Percentiles rank a stretch among this genome's conserved stretches.
Evolutionary conservation across 2,113 vertebrate genomes (phyloP).

Genomic region (Lasiurus borealis): DNA sequence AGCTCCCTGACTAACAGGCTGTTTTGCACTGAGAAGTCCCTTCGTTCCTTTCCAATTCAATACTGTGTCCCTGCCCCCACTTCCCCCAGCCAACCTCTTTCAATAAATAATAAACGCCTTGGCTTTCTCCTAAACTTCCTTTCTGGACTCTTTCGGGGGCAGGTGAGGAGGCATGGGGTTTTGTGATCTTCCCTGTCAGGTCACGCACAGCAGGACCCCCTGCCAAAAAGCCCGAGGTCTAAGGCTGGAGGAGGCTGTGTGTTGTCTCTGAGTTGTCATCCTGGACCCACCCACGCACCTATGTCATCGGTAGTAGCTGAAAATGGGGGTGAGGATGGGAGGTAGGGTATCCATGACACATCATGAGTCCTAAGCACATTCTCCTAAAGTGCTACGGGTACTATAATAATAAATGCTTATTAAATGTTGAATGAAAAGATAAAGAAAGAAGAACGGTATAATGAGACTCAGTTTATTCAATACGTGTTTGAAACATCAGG

Average conservation of each 20-base stretch:
- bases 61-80: not conserved
- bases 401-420: not conserved
- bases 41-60: conserved; percentile 11
- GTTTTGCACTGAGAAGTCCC: conserved; percentile 40
- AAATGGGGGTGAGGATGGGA: not conserved
- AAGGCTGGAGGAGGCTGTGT: not conserved
- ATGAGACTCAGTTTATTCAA: conserved; percentile 22
- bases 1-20: not conserved
- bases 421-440: conserved; percentile 44
- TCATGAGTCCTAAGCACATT: not conserved
- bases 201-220: not conserved
- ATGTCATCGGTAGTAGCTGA: not conserved
- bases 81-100: not conserved
- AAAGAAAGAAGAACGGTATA: not conserved
- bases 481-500: conserved; percentile 25
- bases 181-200: not conserved
- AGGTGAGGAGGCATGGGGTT: not conserved
- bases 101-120: conserved; percentile 64
- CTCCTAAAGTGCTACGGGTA: not conserved
- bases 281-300: not conserved
- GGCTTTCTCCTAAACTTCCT: conserved; percentile 41
- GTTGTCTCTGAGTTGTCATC: not conserved
- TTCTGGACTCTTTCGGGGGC: conserved; percentile 7
- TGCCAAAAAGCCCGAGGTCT: not conserved
- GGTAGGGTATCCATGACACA: not conserved